Conservation (phyloP, 2,797 vertebrate species). For the Coreius guichenoti region DNA sequence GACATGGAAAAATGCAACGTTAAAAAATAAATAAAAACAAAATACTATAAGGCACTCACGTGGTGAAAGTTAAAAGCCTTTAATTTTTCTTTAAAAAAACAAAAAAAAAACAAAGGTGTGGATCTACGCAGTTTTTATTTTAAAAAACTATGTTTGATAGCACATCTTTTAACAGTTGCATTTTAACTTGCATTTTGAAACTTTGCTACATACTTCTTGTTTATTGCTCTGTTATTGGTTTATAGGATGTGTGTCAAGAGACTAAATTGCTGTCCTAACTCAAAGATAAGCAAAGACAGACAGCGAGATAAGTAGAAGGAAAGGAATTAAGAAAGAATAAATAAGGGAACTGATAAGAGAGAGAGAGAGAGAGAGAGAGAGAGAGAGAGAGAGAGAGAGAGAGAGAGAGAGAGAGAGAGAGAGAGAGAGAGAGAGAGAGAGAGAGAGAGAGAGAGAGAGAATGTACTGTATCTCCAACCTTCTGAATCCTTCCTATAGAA, state of each 20-base stretch:
- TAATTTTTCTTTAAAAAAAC: no score
- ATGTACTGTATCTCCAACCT: constrained; percentile 76
- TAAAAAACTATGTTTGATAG: not conserved
- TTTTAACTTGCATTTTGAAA: not conserved
- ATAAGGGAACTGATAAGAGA: not conserved
- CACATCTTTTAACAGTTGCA: not conserved
- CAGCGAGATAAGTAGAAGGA: not conserved
- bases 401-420: not conserved
- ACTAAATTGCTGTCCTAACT: not conserved
- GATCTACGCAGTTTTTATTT: no score
- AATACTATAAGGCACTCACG: no score
- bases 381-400: not conserved
- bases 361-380: not conserved
- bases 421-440: no score
- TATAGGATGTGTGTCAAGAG: not conserved
- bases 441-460: not conserved
- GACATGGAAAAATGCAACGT: no score
- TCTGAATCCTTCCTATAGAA: constrained; percentile 92
- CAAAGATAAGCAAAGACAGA: not conserved
- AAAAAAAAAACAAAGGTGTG: no score
- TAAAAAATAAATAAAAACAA: no score
- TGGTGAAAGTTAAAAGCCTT: no score
- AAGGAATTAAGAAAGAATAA: not conserved
- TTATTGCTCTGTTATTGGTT: constrained; percentile 18
- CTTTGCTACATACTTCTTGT: not conserved